Evolutionary conservation across 2,888 invertebrate species (phyloP).

Genomic region (Fragum whitleyi): DNA sequence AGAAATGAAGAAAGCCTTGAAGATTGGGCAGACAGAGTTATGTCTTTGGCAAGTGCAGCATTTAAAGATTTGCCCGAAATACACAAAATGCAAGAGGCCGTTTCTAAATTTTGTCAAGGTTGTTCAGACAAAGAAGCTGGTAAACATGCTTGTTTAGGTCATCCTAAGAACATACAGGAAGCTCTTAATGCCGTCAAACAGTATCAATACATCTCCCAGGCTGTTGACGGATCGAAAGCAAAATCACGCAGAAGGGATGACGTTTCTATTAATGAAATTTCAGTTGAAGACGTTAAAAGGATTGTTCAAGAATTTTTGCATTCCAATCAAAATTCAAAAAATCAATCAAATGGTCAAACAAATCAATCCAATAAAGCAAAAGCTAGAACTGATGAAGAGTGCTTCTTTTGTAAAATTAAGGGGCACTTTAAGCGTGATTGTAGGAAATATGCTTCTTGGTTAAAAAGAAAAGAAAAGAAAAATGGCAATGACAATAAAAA

Average conservation of each 20-base stretch:
- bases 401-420: constrained; percentile 12
- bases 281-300: background rate
- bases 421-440: constrained; percentile 15
- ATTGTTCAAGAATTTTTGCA: background rate
- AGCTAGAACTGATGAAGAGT: background rate
- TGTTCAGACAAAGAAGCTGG: constrained; percentile 43
- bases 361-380: too few species aligned
- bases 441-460: background rate
- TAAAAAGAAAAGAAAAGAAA: too few species aligned
- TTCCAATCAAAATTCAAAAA: background rate
- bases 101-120: constrained; percentile 48
- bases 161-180: constrained; percentile 23
- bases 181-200: constrained; percentile 38
- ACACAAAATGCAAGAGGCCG: constrained; percentile 30
- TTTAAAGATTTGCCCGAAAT: constrained; percentile 45
- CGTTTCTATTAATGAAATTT: constrained; percentile 10
- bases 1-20: constrained; percentile 21
- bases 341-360: too few species aligned
- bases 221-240: constrained; percentile 36
- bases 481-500: background rate
- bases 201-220: constrained; percentile 39
- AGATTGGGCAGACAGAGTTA: too few species aligned
- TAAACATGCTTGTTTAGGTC: constrained; percentile 43
- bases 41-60: constrained; percentile 43
- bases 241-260: background rate